phyloP scores from a whole-genome alignment of 2,113 vertebrate species.

The Notechis scutatus region DNA sequence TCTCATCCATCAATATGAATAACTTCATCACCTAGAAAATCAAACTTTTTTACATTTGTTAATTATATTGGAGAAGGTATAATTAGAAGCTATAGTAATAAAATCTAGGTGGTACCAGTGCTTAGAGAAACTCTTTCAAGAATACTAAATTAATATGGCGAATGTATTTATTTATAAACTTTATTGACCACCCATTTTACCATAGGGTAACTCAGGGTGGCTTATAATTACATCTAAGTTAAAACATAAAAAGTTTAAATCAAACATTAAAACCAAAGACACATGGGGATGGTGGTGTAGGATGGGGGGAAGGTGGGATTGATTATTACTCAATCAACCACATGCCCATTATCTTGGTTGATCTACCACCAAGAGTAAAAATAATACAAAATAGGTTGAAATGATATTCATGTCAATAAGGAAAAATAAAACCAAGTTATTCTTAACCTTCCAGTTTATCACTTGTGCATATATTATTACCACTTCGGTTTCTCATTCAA shows the following conservation, averaged over 20 bases:
- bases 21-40: conserved; percentile 8
- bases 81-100: background rate
- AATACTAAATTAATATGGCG: background rate
- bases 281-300: background rate
- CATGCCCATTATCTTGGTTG: background rate
- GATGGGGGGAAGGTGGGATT: background rate
- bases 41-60: background rate
- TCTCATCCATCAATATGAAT: background rate
- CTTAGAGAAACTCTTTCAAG: background rate
- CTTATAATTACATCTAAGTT: background rate
- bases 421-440: background rate
- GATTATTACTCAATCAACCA: background rate
- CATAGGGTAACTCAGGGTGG: background rate
- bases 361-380: background rate
- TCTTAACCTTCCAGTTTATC: background rate
- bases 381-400: background rate
- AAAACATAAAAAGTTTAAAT: background rate
- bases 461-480: background rate
- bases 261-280: background rate
- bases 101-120: background rate
- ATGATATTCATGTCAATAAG: background rate
- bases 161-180: background rate
- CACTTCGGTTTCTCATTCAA: background rate
- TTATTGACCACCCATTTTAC: background rate
- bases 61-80: background rate